Evolutionary conservation across 2,113 vertebrate species (phyloP).

Genomic region (Craseonycteris thonglongyai): DNA sequence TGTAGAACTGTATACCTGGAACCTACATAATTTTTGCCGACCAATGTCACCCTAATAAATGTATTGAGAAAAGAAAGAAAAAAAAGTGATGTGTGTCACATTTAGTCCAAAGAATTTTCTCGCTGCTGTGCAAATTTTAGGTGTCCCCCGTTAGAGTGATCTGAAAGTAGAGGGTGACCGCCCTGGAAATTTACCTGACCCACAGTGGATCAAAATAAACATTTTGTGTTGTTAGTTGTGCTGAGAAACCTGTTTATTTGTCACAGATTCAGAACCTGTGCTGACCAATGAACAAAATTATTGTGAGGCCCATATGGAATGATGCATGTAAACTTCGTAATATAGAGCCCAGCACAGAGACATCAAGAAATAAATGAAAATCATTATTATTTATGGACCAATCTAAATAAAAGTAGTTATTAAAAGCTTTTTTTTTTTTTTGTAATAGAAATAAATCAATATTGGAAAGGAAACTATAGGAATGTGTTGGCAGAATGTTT

Average conservation of each 20-base stretch:
- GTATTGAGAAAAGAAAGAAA: no score
- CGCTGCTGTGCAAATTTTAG: background rate
- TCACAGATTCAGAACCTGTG: background rate
- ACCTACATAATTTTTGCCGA: no score
- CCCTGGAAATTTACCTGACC: background rate
- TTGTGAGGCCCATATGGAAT: background rate
- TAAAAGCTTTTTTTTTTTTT: background rate
- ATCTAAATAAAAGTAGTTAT: constrained; percentile 14
- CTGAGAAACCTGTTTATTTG: background rate
- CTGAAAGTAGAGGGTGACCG: background rate
- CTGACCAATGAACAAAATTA: background rate
- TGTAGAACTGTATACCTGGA: no score
- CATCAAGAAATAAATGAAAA: background rate
- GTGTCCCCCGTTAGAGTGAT: background rate
- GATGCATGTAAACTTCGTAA: background rate
- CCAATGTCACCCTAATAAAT: no score
- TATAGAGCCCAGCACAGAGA: background rate
- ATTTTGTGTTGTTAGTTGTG: background rate
- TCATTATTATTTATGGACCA: background rate
- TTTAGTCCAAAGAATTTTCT: background rate
- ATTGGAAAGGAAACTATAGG: background rate
- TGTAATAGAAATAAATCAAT: background rate
- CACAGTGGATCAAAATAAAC: background rate
- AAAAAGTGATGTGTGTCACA: background rate
- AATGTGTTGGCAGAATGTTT: background rate